Evolutionary conservation across 2,797 vertebrate genomes (phyloP).

Genomic region (Melanogrammus aeglefinus): DNA sequence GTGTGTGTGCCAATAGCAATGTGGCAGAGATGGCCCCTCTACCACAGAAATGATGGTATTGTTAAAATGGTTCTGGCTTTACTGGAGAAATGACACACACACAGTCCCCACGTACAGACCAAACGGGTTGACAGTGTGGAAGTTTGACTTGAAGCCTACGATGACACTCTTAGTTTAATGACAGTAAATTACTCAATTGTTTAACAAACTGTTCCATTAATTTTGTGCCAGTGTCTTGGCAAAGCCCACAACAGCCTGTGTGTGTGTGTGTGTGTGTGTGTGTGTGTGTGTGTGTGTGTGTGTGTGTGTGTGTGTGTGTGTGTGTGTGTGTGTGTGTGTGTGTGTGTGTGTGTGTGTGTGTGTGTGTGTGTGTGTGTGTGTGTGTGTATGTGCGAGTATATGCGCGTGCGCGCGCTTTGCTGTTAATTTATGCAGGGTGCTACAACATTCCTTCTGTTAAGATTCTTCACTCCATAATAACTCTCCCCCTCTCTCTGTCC

Average conservation of each 20-base stretch:
- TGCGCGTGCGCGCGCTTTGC: conserved; percentile 6
- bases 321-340: conserved; percentile 11
- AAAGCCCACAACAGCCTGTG: conserved; percentile 8
- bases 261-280: conserved; percentile 13
- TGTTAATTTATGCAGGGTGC: conserved; percentile 72
- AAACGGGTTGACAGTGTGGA: background rate
- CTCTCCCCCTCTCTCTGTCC: conserved; percentile 48
- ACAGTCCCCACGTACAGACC: background rate
- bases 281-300: too few species aligned
- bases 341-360: background rate
- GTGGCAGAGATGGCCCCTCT: too few species aligned
- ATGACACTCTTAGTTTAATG: conserved; percentile 43
- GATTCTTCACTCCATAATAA: conserved; percentile 57
- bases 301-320: background rate
- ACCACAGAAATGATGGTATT: too few species aligned
- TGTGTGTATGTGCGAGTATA: too few species aligned
- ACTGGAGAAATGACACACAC: too few species aligned
- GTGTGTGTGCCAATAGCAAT: too few species aligned
- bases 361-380: too few species aligned
- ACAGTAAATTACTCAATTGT: conserved; percentile 65
- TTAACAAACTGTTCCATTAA: conserved; percentile 66
- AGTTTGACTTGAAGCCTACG: conserved; percentile 16
- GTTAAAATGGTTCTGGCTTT: too few species aligned
- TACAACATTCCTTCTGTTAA: conserved; percentile 69
- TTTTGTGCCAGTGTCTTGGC: conserved; percentile 45